These are phyloP conservation scores for Gymnocephalus cernua DNA, from an alignment of 2,113 vertebrate species.

Conservation along the genomic window DNA sequence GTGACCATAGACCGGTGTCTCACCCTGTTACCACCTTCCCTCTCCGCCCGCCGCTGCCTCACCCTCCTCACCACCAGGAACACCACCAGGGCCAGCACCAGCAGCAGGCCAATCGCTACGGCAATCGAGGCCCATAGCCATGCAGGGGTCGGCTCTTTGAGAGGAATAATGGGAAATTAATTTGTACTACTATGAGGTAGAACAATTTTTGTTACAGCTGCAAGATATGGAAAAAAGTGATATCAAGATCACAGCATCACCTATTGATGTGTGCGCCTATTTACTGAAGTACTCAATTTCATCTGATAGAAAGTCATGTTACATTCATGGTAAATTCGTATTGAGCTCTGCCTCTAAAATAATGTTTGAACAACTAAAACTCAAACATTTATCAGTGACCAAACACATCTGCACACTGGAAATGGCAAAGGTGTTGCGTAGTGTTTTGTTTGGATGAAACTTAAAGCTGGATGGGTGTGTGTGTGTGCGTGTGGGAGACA, in stretches of 20 bases:
- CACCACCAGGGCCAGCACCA: constrained; percentile 73
- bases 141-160: constrained; percentile 58
- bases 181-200: background rate
- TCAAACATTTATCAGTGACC: constrained; percentile 1
- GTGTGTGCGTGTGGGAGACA: background rate
- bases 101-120: constrained; percentile 74
- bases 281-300: background rate
- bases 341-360: background rate
- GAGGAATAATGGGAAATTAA: background rate
- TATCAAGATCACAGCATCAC: background rate
- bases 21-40: constrained; percentile 55
- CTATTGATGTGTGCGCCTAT: background rate
- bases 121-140: constrained; percentile 84
- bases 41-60: constrained; percentile 71
- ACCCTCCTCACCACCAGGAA: constrained; percentile 82
- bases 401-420: constrained; percentile 28
- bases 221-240: background rate
- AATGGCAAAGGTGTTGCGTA: constrained; percentile 41
- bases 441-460: constrained; percentile 52
- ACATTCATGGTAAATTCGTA: background rate
- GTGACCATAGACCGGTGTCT: constrained; percentile 66
- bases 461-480: constrained; percentile 26
- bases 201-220: background rate
- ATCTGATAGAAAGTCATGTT: background rate
- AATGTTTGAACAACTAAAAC: background rate